phyloP scores from a whole-genome alignment of 2,888 invertebrate genomes.

The Nephrotoma guestfalica region DNA sequence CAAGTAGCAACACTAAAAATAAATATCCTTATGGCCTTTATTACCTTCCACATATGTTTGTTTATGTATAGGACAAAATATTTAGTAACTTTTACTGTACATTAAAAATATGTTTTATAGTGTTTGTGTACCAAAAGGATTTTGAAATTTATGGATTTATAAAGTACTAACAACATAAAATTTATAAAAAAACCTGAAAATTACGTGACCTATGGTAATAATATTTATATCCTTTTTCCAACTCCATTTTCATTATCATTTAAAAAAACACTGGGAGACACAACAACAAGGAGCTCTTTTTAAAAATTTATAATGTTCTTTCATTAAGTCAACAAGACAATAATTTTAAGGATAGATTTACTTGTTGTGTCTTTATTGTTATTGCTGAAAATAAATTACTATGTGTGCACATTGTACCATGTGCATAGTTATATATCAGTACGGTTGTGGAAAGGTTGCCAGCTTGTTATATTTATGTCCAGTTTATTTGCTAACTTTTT shows the following conservation, averaged over 20 bases:
- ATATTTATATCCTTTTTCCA: not conserved
- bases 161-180: not conserved
- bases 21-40: not conserved
- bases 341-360: not conserved
- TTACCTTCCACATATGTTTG: not conserved
- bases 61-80: not conserved
- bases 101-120: not conserved
- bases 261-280: not conserved
- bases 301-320: not conserved
- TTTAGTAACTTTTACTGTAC: not conserved
- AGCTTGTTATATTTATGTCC: not conserved
- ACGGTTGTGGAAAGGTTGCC: not conserved
- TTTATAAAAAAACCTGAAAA: not conserved
- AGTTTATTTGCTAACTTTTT: not conserved
- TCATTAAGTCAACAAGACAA: not conserved
- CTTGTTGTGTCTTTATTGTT: not conserved
- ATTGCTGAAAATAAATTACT: not conserved
- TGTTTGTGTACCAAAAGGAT: not conserved
- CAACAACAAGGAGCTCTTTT: not conserved
- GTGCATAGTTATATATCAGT: not conserved
- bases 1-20: not conserved
- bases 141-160: not conserved
- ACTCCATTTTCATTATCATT: not conserved
- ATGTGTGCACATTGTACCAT: not conserved
- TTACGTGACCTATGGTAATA: not conserved